These are phyloP conservation scores for Cryptocephalus primarius DNA, from an alignment of 2,888 invertebrate genomes.

Conservation along the genomic window DNA sequence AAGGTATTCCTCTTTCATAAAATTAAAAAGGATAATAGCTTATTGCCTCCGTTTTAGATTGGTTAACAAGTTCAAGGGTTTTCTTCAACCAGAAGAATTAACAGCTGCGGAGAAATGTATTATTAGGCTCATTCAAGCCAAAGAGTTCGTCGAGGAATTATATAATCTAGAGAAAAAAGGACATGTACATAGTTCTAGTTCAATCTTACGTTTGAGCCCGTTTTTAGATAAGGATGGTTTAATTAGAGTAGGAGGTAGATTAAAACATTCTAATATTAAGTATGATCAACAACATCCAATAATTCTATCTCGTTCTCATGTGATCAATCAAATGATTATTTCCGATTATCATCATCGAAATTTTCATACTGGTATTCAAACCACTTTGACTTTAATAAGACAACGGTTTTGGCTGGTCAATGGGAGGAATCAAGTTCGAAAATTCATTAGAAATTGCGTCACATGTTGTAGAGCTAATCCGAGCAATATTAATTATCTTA, in stretches of 20 bases:
- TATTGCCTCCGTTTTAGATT: too few relatives aligned
- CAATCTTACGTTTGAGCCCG: too few relatives aligned
- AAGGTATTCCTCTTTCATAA: background rate
- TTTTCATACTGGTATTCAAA: slow-evolving; percentile 3
- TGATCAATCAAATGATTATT: slow-evolving; percentile 1
- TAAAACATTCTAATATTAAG: slow-evolving; percentile 3
- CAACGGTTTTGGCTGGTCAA: slow-evolving; percentile 4
- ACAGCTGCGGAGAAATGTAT: too few relatives aligned
- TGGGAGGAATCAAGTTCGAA: background rate
- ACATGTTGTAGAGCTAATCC: background rate
- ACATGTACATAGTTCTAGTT: too few relatives aligned
- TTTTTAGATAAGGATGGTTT: slow-evolving; percentile 6
- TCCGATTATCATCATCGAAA: slow-evolving; percentile 1
- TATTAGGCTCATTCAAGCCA: too few relatives aligned
- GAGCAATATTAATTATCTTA: too few relatives aligned
- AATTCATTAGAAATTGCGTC: background rate
- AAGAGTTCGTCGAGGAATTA: too few relatives aligned
- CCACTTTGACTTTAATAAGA: background rate
- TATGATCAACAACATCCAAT: slow-evolving; percentile 3
- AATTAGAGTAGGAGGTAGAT: slow-evolving; percentile 9
- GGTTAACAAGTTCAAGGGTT: too few relatives aligned
- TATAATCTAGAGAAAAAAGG: too few relatives aligned
- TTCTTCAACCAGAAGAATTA: too few relatives aligned
- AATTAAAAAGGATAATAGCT: too few relatives aligned
- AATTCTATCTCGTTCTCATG: slow-evolving; percentile 1